Conservation (phyloP, 2,888 invertebrate species). For the Aplocera efformata region DNA sequence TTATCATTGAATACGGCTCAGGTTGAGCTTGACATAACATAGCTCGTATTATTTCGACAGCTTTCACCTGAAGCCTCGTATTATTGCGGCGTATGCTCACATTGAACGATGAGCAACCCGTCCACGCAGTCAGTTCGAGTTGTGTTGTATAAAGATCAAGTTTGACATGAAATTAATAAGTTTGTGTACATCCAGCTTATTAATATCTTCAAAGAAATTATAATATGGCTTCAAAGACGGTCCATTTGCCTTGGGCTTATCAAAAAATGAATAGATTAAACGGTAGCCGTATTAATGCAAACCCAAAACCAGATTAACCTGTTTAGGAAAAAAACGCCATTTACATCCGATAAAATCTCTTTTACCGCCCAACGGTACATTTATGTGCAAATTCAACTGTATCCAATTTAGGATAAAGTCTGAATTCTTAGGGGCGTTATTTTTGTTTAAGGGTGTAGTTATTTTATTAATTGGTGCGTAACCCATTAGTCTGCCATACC, state of each 20-base stretch:
- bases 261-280: slow-evolving; percentile 7
- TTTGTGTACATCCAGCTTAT: too few species aligned
- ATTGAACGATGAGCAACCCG: too few species aligned
- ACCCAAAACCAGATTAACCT: slow-evolving; percentile 29
- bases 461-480: slow-evolving; percentile 38
- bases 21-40: too few species aligned
- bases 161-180: too few species aligned
- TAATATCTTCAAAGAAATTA: too few species aligned
- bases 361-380: slow-evolving; percentile 26
- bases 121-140: too few species aligned
- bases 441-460: slow-evolving; percentile 15
- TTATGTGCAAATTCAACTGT: slow-evolving; percentile 30
- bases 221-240: background rate
- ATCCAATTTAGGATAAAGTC: slow-evolving; percentile 26
- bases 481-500: slow-evolving; percentile 22
- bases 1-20: too few species aligned
- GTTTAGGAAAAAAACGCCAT: slow-evolving; percentile 30
- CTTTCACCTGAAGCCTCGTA: too few species aligned
- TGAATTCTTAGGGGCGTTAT: slow-evolving; percentile 24
- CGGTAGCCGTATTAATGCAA: slow-evolving; percentile 24
- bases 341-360: slow-evolving; percentile 35
- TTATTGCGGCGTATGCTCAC: too few species aligned
- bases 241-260: slow-evolving; percentile 1
- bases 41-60: too few species aligned
- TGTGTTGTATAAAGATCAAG: too few species aligned